Evolutionary conservation across 2,888 invertebrate genomes (phyloP).

Genomic region (Acronicta psi): DNA sequence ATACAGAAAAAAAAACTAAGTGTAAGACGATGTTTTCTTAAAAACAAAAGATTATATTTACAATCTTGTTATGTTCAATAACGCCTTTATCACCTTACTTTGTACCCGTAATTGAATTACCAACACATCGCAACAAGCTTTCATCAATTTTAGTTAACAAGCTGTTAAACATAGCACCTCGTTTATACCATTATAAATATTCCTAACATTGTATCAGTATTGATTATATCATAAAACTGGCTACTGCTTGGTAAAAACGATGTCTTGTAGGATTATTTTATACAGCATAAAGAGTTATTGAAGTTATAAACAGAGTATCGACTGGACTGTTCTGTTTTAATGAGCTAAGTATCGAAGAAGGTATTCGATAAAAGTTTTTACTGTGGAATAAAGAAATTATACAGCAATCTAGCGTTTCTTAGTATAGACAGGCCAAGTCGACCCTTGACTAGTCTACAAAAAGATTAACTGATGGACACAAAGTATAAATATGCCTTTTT

Average conservation of each 20-base stretch:
- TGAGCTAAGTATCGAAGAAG: conserved; percentile 14
- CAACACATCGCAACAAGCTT: conserved; percentile 9
- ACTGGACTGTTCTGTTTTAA: conserved; percentile 26
- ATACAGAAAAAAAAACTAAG: too few species aligned
- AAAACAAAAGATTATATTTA: too few species aligned
- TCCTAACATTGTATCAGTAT: conserved; percentile 39
- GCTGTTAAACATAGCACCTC: conserved; percentile 10
- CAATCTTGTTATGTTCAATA: conserved; percentile 2
- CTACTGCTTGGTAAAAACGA: conserved; percentile 18
- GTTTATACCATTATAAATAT: conserved; percentile 29
- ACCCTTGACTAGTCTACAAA: too few species aligned
- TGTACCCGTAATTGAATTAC: conserved; percentile 28
- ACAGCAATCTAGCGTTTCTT: too few species aligned
- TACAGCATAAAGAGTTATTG: conserved; percentile 27
- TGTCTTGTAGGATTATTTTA: conserved; percentile 21
- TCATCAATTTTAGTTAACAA: conserved; percentile 15
- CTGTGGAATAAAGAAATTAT: background rate
- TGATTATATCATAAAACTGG: conserved; percentile 27
- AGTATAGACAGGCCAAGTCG: too few species aligned
- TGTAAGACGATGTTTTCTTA: too few species aligned
- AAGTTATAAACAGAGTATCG: conserved; percentile 34
- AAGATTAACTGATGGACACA: too few species aligned
- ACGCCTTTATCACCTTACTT: conserved; percentile 13
- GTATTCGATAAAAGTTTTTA: conserved; percentile 8
- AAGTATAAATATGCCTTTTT: too few species aligned